Conservation (phyloP, 1,140 invertebrate genomes). For the Anastatus disparis region DNA sequence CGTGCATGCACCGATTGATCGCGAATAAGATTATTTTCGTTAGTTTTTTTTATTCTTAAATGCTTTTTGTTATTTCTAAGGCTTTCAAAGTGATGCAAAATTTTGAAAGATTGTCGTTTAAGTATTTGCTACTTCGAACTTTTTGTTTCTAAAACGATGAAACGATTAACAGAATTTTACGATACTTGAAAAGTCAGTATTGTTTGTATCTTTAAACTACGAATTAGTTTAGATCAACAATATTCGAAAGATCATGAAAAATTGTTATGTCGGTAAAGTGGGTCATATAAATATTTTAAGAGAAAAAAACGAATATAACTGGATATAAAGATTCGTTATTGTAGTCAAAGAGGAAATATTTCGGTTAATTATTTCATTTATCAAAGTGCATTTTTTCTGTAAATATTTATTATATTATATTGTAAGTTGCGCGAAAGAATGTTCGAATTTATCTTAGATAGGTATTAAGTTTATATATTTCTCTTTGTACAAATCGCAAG, state of each 20-base stretch:
- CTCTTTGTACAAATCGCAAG: constrained; percentile 40
- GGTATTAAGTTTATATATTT: constrained; percentile 35
- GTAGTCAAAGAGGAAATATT: constrained; percentile 22
- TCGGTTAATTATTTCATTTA: constrained; percentile 26
- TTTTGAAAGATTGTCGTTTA: not conserved
- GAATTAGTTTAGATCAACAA: no score
- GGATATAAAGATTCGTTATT: constrained; percentile 16
- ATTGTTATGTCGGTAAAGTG: constrained; percentile 4
- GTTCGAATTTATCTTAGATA: constrained; percentile 19
- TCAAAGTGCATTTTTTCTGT: constrained; percentile 40
- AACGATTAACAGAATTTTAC: not conserved
- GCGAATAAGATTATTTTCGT: not conserved
- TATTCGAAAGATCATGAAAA: not conserved
- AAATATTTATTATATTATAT: constrained; percentile 37
- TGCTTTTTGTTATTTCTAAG: constrained; percentile 1
- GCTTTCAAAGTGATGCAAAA: not conserved
- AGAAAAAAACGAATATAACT: not conserved
- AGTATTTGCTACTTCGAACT: not conserved
- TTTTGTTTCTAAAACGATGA: not conserved
- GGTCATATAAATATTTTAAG: no score
- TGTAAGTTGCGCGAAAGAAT: constrained; percentile 25
- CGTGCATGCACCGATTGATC: no score
- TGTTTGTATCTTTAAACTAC: not conserved
- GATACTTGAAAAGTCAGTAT: not conserved
- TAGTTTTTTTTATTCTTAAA: no score